Evolutionary conservation across 2,797 vertebrate genomes (phyloP).

Genomic region (Arrhamphus sclerolepis): DNA sequence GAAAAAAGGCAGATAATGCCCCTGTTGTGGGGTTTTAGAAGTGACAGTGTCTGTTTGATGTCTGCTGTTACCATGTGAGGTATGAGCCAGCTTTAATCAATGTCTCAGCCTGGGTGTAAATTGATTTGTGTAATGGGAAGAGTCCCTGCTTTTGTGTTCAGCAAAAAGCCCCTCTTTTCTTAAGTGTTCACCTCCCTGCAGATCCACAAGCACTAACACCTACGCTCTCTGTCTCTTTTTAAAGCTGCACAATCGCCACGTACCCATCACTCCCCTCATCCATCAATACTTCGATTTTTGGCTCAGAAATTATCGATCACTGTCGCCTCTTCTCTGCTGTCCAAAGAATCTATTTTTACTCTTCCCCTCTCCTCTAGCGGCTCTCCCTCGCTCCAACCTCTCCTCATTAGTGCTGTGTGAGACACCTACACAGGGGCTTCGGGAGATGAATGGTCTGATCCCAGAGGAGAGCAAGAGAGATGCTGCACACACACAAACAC

Average conservation of each 20-base stretch:
- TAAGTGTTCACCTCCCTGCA: conserved; percentile 19
- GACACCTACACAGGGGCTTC: conserved; percentile 65
- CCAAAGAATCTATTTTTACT: conserved; percentile 65
- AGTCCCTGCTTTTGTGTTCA: conserved; percentile 40
- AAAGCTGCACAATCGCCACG: conserved; percentile 20
- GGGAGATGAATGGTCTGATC: conserved; percentile 74
- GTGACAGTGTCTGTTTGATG: conserved; percentile 69
- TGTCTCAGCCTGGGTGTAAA: conserved; percentile 52
- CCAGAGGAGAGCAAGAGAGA: conserved; percentile 64
- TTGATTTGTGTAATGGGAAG: conserved; percentile 65
- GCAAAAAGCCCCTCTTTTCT: conserved; percentile 3
- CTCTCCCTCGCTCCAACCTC: conserved; percentile 59
- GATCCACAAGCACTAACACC: conserved; percentile 21
- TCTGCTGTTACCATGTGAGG: conserved; percentile 62
- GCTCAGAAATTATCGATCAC: conserved; percentile 48
- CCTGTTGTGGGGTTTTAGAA: conserved; percentile 52
- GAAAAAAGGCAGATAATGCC: conserved; percentile 48
- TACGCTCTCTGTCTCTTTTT: conserved; percentile 9
- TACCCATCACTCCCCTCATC: conserved; percentile 22
- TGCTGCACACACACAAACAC: conserved; percentile 42
- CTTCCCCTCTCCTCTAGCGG: conserved; percentile 30
- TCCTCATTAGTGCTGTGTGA: conserved; percentile 68
- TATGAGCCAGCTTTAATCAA: conserved; percentile 66
- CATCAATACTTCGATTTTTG: conserved; percentile 53
- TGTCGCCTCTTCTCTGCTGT: conserved; percentile 25